phyloP scores from a whole-genome alignment of 2,113 vertebrate genomes.

The Poecilia latipinna region DNA sequence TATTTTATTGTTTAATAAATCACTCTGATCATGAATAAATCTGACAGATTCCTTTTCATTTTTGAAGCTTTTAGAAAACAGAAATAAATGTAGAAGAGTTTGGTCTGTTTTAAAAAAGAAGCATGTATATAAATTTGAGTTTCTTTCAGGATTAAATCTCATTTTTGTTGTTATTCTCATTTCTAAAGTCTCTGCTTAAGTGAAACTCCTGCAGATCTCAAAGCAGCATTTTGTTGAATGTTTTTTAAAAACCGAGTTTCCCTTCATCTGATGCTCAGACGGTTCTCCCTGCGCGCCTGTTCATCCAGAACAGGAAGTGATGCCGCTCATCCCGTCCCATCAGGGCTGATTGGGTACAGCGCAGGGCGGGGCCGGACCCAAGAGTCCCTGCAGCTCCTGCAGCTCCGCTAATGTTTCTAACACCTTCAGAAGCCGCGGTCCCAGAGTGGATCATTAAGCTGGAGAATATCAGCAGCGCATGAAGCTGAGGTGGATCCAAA shows the following conservation, averaged over 20 bases:
- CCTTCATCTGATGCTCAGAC: neutral
- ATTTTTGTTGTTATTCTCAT: too few relatives aligned
- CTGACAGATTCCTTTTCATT: too few relatives aligned
- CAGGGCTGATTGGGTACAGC: constrained; percentile 55
- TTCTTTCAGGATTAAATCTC: too few relatives aligned
- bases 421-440: constrained; percentile 58
- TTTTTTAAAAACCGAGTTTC: constrained; percentile 23
- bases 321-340: constrained; percentile 55
- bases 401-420: constrained; percentile 54
- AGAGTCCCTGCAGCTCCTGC: constrained; percentile 52
- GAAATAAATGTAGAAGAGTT: too few relatives aligned
- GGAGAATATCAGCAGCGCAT: constrained; percentile 54
- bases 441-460: constrained; percentile 76
- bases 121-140: too few relatives aligned
- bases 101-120: too few relatives aligned
- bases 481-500: constrained; percentile 63
- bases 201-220: constrained; percentile 9
- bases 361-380: constrained; percentile 51
- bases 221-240: neutral
- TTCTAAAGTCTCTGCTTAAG: neutral
- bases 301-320: constrained; percentile 30
- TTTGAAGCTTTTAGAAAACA: too few relatives aligned
- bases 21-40: too few relatives aligned
- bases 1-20: too few relatives aligned
- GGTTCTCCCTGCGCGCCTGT: neutral